Conservation (phyloP, 2,888 invertebrate genomes). For the Toxonevra muliebris region DNA sequence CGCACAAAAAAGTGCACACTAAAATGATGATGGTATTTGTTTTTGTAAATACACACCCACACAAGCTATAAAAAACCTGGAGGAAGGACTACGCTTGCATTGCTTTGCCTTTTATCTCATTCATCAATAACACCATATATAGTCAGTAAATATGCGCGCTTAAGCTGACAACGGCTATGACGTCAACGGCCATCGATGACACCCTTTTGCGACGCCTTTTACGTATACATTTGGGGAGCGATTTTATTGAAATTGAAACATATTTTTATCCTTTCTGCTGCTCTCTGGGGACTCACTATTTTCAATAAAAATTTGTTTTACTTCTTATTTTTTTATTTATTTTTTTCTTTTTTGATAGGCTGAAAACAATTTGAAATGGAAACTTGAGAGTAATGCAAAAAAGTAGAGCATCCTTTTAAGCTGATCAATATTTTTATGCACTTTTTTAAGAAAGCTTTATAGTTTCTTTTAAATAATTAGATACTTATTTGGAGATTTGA, state of each 20-base stretch:
- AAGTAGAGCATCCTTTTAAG: too few species aligned
- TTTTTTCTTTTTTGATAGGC: slow-evolving; percentile 17
- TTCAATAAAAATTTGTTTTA: slow-evolving; percentile 50
- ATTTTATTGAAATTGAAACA: slow-evolving; percentile 51
- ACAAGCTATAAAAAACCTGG: too few species aligned
- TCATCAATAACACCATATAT: slow-evolving; percentile 51
- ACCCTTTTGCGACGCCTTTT: not conserved
- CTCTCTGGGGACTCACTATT: slow-evolving; percentile 52
- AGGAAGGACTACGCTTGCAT: slow-evolving; percentile 41
- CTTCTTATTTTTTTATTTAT: slow-evolving; percentile 25
- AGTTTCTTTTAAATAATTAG: too few species aligned
- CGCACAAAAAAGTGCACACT: not conserved
- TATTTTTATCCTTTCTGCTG: slow-evolving; percentile 45
- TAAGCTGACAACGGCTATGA: too few species aligned
- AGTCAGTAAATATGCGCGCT: too few species aligned
- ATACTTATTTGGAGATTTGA: too few species aligned
- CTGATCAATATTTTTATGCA: too few species aligned
- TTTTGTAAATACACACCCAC: too few species aligned
- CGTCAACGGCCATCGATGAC: not conserved
- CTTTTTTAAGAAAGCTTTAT: too few species aligned
- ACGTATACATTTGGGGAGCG: slow-evolving; percentile 33
- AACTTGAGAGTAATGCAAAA: too few species aligned
- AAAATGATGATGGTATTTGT: not conserved
- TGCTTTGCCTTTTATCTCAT: slow-evolving; percentile 12
- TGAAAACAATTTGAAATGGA: too few species aligned